Evolutionary conservation across 2,888 invertebrate species (phyloP), one percentile per base, ranked within the genome.

Genomic region (Entomobrya proxima): DNA sequence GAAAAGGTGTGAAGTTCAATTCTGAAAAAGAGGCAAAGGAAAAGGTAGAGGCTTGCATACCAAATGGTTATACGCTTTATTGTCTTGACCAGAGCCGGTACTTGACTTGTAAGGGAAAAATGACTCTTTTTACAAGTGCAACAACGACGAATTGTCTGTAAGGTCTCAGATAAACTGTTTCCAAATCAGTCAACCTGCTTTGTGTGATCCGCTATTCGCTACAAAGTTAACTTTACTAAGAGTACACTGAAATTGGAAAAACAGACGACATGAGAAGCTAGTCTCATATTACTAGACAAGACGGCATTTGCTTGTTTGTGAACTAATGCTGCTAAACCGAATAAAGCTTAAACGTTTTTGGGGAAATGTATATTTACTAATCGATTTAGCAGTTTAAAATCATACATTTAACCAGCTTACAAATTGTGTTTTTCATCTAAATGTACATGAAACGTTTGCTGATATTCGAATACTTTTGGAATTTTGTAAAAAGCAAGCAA

Each of bases 1-100:
- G 52, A 81, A 74, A 74, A 82, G 61, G 82, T 82, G 82, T 82
- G 74, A 82, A 82, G 64, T 82, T 82, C 64, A 79, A 69, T 69
- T 78, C 50, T 27, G 40, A 15, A 30, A 52, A 27, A 55, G 37
- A 40, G 9, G 55, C 35, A 72, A 11, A 27, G 15, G 7, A 13
- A n/a, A 21, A 30, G 50, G n/a, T n/a, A n/a, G n/a, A n/a, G n/a
- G n/a, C n/a, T n/a, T 37, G 18, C 32, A 55, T 50, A 35, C n/a
- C 21, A 50, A 47, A 27, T 7, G 15, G 35, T 35, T 35, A 64
- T 27, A 55, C 27, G 9, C 2, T 52, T 3, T 72, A 47, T 72
- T 35, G 21, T 75, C 40, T 24, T 52, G 18, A 13, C 32, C 69
- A 13, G 9, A 40, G 75, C 55, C 75, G 75, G 75, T 75, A 35